Percentiles rank a stretch among this genome's conserved stretches.
Evolutionary conservation across 2,888 invertebrate genomes (phyloP).

Genomic region (Cordylochernes scorpioides): DNA sequence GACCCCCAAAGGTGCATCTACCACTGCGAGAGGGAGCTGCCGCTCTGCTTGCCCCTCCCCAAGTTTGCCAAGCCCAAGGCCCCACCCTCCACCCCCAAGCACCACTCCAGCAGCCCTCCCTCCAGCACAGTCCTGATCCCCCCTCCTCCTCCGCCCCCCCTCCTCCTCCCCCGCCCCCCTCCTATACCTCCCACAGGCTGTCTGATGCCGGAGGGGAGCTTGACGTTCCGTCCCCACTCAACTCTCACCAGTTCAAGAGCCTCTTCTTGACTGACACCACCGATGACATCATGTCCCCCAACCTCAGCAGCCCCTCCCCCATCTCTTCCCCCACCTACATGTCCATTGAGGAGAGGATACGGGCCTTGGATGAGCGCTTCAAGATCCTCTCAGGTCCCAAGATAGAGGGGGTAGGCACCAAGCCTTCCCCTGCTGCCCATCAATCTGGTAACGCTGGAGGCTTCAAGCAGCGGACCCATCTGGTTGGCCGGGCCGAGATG

Average conservation of each 20-base stretch:
- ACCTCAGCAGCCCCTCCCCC: no score
- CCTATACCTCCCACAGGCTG: no score
- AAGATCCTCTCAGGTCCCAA: slow-evolving; percentile 43
- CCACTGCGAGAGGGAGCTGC: slow-evolving; percentile 11
- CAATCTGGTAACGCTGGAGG: slow-evolving; percentile 11
- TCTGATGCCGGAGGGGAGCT: no score
- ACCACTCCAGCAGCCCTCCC: slow-evolving; percentile 7
- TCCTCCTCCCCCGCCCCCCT: no score
- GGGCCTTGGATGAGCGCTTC: slow-evolving; percentile 71
- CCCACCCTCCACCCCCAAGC: slow-evolving; percentile 18
- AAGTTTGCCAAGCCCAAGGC: slow-evolving; percentile 52
- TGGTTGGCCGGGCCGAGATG: no score
- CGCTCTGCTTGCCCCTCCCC: slow-evolving; percentile 39
- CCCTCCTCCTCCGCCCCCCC: no score
- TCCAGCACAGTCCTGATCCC: no score
- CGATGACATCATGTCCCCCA: no score
- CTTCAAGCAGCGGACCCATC: slow-evolving; percentile 24
- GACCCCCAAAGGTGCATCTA: no score
- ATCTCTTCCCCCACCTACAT: slow-evolving; percentile 17
- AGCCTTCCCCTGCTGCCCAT: slow-evolving; percentile 25
- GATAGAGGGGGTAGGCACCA: slow-evolving; percentile 2
- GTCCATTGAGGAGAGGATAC: slow-evolving; percentile 65
- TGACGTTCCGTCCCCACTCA: no score
- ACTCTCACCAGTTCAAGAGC: no score
- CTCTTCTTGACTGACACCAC: no score